phyloP scores from a whole-genome alignment of 37 sponge, comb jelly and placozoan species.

The Bolinopsis microptera region DNA sequence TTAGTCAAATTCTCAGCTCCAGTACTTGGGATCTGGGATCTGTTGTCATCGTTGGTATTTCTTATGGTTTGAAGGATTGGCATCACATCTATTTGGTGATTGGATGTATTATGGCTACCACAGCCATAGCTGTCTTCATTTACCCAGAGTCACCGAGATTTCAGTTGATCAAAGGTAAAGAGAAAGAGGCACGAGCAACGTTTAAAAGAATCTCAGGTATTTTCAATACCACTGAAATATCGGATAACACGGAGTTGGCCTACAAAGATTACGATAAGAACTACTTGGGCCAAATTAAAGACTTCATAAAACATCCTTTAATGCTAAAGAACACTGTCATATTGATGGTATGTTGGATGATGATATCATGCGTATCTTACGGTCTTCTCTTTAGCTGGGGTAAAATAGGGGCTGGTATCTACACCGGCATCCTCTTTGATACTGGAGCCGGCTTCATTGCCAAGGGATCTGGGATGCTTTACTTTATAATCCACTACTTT shows the following conservation, averaged over 20 bases:
- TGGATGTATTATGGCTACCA: not conserved
- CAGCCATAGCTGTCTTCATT: not conserved
- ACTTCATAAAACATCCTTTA: not conserved
- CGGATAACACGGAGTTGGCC: not conserved
- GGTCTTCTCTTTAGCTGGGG: not conserved
- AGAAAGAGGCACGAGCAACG: not conserved
- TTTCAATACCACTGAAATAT: not conserved
- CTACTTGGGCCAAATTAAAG: not conserved
- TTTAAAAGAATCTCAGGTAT: not conserved
- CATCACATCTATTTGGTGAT: not conserved
- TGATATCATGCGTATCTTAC: not conserved
- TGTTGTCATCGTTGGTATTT: not conserved
- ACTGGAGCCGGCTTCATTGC: not conserved
- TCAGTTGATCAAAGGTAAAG: not conserved
- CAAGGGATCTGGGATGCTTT: not conserved
- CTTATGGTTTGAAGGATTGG: not conserved
- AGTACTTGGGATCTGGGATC: not conserved
- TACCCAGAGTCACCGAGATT: slow-evolving; percentile 24
- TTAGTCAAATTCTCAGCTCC: not conserved
- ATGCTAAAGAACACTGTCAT: slow-evolving; percentile 16
- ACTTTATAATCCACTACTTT: not conserved
- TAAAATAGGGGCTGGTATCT: not conserved
- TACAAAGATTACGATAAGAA: not conserved
- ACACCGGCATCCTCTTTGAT: not conserved
- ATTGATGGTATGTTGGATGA: not conserved